phyloP scores from a whole-genome alignment of 2,888 invertebrate genomes.

The Prosopocoilus inquinatus region DNA sequence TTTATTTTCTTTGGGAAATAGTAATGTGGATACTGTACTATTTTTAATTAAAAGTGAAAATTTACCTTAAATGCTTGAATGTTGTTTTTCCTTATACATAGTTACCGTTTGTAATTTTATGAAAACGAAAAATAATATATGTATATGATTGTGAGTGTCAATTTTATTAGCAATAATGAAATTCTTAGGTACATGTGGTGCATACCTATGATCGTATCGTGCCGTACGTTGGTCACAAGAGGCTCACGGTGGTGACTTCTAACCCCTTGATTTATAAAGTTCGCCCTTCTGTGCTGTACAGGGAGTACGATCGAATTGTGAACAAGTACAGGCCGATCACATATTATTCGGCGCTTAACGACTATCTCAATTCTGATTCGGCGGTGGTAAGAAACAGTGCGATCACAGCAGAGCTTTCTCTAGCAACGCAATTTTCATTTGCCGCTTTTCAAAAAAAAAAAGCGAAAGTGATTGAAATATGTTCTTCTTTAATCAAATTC shows the following conservation, averaged over 20 bases:
- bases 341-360: constrained; percentile 67
- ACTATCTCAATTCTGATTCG: constrained; percentile 75
- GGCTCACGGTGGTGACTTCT: constrained; percentile 62
- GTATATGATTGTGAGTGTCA: not conserved
- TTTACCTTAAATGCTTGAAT: too few species aligned
- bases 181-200: constrained; percentile 48
- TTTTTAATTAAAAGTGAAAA: too few species aligned
- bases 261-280: constrained; percentile 60
- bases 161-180: not conserved
- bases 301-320: constrained; percentile 68
- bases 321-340: constrained; percentile 62
- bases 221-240: constrained; percentile 54
- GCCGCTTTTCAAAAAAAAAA: not conserved
- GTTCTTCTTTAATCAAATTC: not conserved
- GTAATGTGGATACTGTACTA: too few species aligned
- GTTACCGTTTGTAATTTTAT: too few species aligned
- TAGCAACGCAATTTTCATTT: not conserved
- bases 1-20: too few species aligned
- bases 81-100: too few species aligned
- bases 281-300: constrained; percentile 65
- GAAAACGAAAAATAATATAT: too few species aligned
- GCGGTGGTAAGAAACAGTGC: constrained; percentile 62
- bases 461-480: constrained; percentile 7
- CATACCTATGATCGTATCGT: constrained; percentile 51
- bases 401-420: not conserved